Percentiles rank a stretch among this genome's conserved stretches.
Conservation (phyloP, 1,140 invertebrate species). For the Cataglyphis hispanica region DNA sequence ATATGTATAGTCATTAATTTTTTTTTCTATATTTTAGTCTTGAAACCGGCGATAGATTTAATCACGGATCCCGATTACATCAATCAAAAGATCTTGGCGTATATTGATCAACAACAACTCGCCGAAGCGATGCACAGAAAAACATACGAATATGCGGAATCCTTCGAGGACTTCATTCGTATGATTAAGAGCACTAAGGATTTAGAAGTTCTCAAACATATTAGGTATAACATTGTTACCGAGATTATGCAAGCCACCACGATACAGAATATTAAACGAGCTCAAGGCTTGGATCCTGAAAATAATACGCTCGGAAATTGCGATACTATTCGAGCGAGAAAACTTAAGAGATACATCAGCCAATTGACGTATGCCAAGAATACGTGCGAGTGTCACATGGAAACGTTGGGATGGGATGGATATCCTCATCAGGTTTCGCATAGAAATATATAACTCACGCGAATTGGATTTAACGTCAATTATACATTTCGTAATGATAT, state of each 20-base stretch:
- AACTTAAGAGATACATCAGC: slow-evolving; percentile 92
- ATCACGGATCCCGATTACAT: slow-evolving; percentile 96
- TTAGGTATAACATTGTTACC: slow-evolving; percentile 95
- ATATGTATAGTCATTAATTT: background rate
- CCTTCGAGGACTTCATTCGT: slow-evolving; percentile 95
- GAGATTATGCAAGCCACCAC: slow-evolving; percentile 98
- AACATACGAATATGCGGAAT: slow-evolving; percentile 95
- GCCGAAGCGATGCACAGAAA: slow-evolving; percentile 92
- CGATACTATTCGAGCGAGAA: slow-evolving; percentile 90
- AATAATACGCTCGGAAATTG: slow-evolving; percentile 89
- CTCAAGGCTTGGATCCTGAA: slow-evolving; percentile 92
- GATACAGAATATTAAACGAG: slow-evolving; percentile 94
- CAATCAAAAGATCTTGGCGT: slow-evolving; percentile 94
- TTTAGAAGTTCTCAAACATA: slow-evolving; percentile 93
- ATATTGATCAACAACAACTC: slow-evolving; percentile 93
- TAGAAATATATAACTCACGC: background rate
- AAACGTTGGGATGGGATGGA: slow-evolving; percentile 92
- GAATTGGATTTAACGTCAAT: background rate
- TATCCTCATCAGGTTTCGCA: slow-evolving; percentile 87
- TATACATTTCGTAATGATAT: slow-evolving; percentile 5
- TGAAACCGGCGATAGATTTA: slow-evolving; percentile 93
- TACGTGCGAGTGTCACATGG: slow-evolving; percentile 93
- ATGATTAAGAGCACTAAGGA: slow-evolving; percentile 94
- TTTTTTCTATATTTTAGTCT: slow-evolving; percentile 87
- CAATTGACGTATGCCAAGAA: slow-evolving; percentile 94